phyloP scores from a whole-genome alignment of 2,888 invertebrate species.

The Timema podura region DNA sequence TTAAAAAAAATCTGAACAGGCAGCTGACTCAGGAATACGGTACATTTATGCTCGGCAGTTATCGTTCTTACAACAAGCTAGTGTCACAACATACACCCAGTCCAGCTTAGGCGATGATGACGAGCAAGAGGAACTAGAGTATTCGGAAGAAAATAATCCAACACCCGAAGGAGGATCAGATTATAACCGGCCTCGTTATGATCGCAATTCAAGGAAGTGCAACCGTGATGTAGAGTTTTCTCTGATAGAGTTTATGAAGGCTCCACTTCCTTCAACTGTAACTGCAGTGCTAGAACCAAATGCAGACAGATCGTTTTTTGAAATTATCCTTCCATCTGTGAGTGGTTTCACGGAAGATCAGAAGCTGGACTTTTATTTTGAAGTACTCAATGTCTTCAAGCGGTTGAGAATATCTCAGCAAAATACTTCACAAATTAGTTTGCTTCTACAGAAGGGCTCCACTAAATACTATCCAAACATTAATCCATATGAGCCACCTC shows the following conservation, averaged over 20 bases:
- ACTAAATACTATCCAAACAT: too few relatives aligned
- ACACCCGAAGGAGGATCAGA: background rate
- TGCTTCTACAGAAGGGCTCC: too few relatives aligned
- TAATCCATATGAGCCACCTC: too few relatives aligned
- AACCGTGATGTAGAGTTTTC: background rate
- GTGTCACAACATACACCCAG: background rate
- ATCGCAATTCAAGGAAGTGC: background rate
- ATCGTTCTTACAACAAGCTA: background rate
- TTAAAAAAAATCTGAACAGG: background rate
- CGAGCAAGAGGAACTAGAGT: background rate
- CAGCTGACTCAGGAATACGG: background rate
- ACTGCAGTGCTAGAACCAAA: background rate
- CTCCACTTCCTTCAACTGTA: background rate
- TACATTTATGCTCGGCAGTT: slow-evolving; percentile 13
- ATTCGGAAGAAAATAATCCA: background rate
- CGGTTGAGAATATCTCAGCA: background rate
- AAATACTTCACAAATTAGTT: too few relatives aligned
- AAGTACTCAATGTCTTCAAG: background rate
- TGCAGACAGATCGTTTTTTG: background rate
- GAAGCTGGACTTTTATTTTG: background rate
- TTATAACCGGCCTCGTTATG: background rate
- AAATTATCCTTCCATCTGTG: background rate
- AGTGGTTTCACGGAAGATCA: background rate
- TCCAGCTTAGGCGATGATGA: background rate
- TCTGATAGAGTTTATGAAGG: background rate